Percentiles rank a stretch among this genome's conserved stretches.
Conservation (phyloP, 2,797 vertebrate genomes). For the Anguilla megastoma region DNA sequence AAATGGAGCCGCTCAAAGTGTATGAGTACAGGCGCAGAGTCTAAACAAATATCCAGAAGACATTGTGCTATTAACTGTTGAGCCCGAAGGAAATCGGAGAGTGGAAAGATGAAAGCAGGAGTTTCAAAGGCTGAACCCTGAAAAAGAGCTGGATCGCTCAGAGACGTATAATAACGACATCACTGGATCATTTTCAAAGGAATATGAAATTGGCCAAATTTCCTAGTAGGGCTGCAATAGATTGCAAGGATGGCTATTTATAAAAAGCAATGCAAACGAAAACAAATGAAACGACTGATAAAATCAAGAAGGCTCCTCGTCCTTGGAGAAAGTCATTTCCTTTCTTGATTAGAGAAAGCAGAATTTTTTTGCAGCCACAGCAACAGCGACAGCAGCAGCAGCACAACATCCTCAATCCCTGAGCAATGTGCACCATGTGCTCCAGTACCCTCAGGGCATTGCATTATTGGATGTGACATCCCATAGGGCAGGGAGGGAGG, state of each 20-base stretch:
- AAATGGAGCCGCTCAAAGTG: background rate
- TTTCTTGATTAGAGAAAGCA: background rate
- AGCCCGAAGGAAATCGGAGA: background rate
- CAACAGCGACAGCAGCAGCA: background rate
- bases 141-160: background rate
- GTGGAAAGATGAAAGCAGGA: background rate
- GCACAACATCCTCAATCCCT: background rate
- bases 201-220: background rate
- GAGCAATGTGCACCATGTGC: background rate
- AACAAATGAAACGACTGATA: background rate
- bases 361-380: background rate
- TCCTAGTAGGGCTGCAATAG: background rate
- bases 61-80: background rate
- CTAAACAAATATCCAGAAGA: background rate
- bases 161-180: background rate
- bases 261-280: background rate
- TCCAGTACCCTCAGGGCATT: background rate
- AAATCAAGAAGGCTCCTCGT: background rate
- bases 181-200: constrained; percentile 8
- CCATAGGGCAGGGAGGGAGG: background rate
- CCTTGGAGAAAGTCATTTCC: background rate
- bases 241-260: background rate
- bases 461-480: background rate
- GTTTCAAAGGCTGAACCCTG: background rate
- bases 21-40: background rate